phyloP scores from a whole-genome alignment of 2,113 vertebrate genomes.

The Anser brachyrhynchus region DNA sequence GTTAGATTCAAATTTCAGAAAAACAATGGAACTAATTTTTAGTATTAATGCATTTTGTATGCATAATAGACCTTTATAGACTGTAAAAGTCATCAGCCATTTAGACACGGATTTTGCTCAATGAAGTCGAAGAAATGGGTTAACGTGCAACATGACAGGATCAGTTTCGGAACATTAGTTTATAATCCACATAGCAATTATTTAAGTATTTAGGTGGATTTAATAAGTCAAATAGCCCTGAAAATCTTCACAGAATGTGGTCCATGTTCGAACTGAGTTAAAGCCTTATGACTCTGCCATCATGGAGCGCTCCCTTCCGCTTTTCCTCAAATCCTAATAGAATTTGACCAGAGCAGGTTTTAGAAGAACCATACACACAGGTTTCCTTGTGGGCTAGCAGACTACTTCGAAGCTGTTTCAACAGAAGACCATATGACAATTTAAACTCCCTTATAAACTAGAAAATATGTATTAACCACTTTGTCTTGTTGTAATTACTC shows the following conservation, averaged over 20 bases:
- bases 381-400: neutral
- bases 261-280: neutral
- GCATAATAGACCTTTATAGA: neutral
- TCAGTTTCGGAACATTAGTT: neutral
- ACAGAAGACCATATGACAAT: neutral
- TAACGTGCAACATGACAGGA: neutral
- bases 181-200: neutral
- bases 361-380: neutral
- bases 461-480: neutral
- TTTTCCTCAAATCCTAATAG: neutral
- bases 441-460: neutral
- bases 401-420: neutral
- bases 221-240: neutral
- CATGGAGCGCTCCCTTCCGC: neutral
- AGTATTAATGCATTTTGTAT: neutral
- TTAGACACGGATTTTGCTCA: neutral
- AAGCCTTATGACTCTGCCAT: neutral
- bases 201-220: neutral
- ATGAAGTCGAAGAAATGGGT: neutral
- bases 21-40: neutral
- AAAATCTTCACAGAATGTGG: neutral
- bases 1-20: neutral
- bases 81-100: neutral
- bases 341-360: neutral
- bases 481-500: neutral